Evolutionary conservation across 2,888 invertebrate species (phyloP).

Genomic region (Aphidius colemani): DNA sequence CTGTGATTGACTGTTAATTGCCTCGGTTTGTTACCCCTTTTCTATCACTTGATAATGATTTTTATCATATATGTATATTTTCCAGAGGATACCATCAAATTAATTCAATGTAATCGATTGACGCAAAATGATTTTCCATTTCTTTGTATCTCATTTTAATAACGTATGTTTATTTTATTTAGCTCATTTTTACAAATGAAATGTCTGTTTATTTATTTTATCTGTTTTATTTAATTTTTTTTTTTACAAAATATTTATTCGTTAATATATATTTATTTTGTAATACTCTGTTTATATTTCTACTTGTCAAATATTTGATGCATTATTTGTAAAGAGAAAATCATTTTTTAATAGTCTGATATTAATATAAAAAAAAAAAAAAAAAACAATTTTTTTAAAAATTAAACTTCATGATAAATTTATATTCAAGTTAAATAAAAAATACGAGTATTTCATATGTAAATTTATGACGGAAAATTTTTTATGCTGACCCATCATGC

Average conservation of each 20-base stretch:
- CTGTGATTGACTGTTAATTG: slow-evolving; percentile 61
- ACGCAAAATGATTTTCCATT: slow-evolving; percentile 39
- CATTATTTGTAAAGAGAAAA: too few species aligned
- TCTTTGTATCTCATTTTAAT: slow-evolving; percentile 37
- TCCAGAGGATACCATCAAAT: slow-evolving; percentile 33
- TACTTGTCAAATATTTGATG: too few species aligned
- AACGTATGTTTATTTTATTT: slow-evolving; percentile 7
- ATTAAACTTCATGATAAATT: background rate
- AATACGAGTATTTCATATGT: slow-evolving; percentile 45
- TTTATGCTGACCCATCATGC: slow-evolving; percentile 47
- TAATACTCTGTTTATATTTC: too few species aligned
- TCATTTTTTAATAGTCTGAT: too few species aligned
- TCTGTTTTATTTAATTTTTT: slow-evolving; percentile 9
- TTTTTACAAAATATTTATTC: background rate
- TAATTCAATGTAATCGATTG: slow-evolving; percentile 57
- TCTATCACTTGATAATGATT: too few species aligned
- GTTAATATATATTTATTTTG: too few species aligned
- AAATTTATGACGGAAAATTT: slow-evolving; percentile 46
- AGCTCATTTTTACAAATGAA: background rate
- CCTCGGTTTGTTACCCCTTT: slow-evolving; percentile 57
- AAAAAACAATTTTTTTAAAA: background rate
- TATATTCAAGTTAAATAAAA: slow-evolving; percentile 1
- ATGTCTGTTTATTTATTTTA: background rate
- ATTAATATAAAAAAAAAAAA: background rate
- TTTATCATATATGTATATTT: too few species aligned